Evolutionary conservation across 1,140 invertebrate genomes (phyloP), one percentile per base, ranked within the genome.

Genomic region (Oreohelix idahoensis): DNA sequence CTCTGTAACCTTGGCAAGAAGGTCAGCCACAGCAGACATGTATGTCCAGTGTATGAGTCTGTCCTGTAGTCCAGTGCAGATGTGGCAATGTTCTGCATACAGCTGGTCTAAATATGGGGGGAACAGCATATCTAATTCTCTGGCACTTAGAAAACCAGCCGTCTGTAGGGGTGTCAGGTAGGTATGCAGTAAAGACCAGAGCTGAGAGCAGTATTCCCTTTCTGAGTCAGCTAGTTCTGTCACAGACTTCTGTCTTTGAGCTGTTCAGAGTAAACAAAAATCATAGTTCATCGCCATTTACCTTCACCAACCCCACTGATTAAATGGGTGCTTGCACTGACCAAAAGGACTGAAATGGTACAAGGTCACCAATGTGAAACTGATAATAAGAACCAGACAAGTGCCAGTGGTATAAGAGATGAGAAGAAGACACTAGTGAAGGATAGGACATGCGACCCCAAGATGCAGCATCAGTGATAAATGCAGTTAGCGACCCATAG

Each of bases 211-310:
- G 85, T 93, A 93, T 35, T 90, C 90, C 74, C 90, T 89, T 84
- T 93, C 93, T 17, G 92, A 91, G 79, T 92, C 92, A 0, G 93
- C 58, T 20, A 93, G 85, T 63, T 93, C 92, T 73, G 85, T 83
- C 1, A 90, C 92, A 35, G 92, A 87, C 63, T 88, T 88, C 83
- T 89, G 87, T 63, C 92, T 84, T 83, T 92, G 90, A 8, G 76
- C 89, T 89, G 76, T 32, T 79, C 70, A n/a, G 38, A 66, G 5
- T 23, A 66, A 66, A 32, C 20, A n/a, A n/a, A n/a, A n/a, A n/a
- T n/a, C n/a, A n/a, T n/a, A n/a, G n/a, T n/a, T n/a, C n/a, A n/a
- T n/a, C n/a, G n/a, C n/a, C n/a, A n/a, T n/a, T n/a, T n/a, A n/a
- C n/a, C n/a, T n/a, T n/a, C n/a, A n/a, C n/a, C n/a, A n/a, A n/a